These are phyloP conservation scores for Drosophila willistoni DNA, from an alignment of 1,140 invertebrate species.

Conservation along the genomic window DNA sequence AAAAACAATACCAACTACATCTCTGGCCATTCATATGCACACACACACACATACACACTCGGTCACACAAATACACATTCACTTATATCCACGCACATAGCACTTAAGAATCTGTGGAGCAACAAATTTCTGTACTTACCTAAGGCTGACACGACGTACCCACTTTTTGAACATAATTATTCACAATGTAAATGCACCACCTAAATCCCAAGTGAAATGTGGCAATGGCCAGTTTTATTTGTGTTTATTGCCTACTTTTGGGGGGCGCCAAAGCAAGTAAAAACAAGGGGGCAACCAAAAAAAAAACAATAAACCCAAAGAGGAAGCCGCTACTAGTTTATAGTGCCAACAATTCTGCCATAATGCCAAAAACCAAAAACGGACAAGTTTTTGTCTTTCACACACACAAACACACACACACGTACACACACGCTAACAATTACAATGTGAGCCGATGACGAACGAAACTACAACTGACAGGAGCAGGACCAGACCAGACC, in stretches of 20 bases:
- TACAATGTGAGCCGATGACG: slow-evolving; percentile 48
- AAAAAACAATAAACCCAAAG: background rate
- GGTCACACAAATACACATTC: slow-evolving; percentile 1
- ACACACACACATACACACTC: background rate
- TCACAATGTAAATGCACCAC: slow-evolving; percentile 8
- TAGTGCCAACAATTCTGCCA: slow-evolving; percentile 13
- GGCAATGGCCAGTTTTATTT: background rate
- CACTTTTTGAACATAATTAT: slow-evolving; percentile 78
- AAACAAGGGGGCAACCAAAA: background rate
- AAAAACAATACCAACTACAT: background rate
- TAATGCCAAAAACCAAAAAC: slow-evolving; percentile 12
- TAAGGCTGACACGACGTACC: slow-evolving; percentile 79
- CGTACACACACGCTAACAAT: slow-evolving; percentile 22
- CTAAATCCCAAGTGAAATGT: slow-evolving; percentile 3
- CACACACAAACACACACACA: slow-evolving; percentile 32
- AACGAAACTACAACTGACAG: slow-evolving; percentile 63
- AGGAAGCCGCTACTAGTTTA: slow-evolving; percentile 26
- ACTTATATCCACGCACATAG: slow-evolving; percentile 7
- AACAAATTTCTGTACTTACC: slow-evolving; percentile 60
- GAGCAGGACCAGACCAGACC: slow-evolving; percentile 18
- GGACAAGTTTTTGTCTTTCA: slow-evolving; percentile 22
- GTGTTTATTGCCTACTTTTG: slow-evolving; percentile 14
- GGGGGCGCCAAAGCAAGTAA: background rate
- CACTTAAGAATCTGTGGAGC: background rate
- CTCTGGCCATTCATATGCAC: background rate